A percentile compares a stretch with the other conserved stretches of the same genome.
Conservation (phyloP, 2,797 vertebrate species). For the Sebastes hubbsi region DNA sequence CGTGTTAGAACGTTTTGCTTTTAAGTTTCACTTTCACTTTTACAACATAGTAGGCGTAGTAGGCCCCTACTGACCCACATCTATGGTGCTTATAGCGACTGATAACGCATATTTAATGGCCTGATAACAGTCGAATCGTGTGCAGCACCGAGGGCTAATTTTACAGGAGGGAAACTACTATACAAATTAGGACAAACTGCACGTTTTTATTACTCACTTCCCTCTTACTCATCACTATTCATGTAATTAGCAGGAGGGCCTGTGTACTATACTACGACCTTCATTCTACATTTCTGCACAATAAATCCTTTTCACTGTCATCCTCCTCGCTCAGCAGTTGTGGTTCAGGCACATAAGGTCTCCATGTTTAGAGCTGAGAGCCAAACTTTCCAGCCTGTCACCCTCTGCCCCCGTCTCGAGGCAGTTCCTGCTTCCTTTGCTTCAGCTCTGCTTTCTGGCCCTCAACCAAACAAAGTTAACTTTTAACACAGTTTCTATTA, state of each 20-base stretch:
- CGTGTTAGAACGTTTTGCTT: too few species aligned
- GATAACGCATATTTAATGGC: too few species aligned
- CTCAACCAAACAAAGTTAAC: background rate
- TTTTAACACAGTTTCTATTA: constrained; percentile 15
- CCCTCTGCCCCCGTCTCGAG: constrained; percentile 11
- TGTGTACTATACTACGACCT: background rate
- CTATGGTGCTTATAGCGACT: too few species aligned
- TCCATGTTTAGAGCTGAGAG: constrained; percentile 32
- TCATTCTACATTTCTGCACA: constrained; percentile 20
- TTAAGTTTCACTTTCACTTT: too few species aligned
- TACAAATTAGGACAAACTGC: constrained; percentile 21
- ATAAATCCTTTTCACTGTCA: constrained; percentile 7
- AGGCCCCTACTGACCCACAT: too few species aligned
- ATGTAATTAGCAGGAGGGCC: background rate
- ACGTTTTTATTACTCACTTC: constrained; percentile 40
- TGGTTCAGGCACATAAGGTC: constrained; percentile 27
- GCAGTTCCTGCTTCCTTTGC: constrained; percentile 31
- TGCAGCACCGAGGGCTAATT: too few species aligned
- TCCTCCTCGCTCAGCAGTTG: constrained; percentile 49
- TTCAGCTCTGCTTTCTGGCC: constrained; percentile 1
- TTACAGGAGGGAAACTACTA: too few species aligned
- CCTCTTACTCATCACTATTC: constrained; percentile 28
- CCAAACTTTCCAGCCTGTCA: constrained; percentile 55
- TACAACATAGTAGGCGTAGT: too few species aligned
- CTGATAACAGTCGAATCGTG: too few species aligned